These are phyloP conservation scores for Drosophila pseudotakahashii DNA, from an alignment of 2,888 invertebrate species.

Conservation along the genomic window DNA sequence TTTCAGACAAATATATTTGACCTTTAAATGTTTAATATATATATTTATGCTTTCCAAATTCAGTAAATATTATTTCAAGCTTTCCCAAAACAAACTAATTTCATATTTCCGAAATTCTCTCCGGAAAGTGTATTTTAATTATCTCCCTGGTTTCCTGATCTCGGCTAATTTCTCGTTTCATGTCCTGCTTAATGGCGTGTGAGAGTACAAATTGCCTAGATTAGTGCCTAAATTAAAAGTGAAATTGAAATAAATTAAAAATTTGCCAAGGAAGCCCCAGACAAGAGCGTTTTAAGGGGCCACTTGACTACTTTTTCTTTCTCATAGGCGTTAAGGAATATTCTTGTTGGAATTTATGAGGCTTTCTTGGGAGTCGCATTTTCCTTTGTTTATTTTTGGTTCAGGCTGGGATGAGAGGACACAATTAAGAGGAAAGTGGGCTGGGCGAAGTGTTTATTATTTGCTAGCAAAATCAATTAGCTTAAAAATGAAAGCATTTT, in stretches of 20 bases:
- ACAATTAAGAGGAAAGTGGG: constrained; percentile 1
- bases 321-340: constrained; percentile 30
- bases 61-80: neutral
- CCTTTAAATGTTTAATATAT: neutral
- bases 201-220: constrained; percentile 80
- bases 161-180: constrained; percentile 38
- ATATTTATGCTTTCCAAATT: neutral
- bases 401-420: neutral
- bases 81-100: too few relatives aligned
- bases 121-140: constrained; percentile 33
- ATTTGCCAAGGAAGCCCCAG: constrained; percentile 26
- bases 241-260: constrained; percentile 80
- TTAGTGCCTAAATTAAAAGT: constrained; percentile 80
- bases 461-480: constrained; percentile 71
- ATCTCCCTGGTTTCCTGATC: constrained; percentile 27
- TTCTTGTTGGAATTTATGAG: constrained; percentile 64
- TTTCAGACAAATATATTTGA: neutral
- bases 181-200: constrained; percentile 72
- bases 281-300: constrained; percentile 26
- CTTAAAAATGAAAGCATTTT: constrained; percentile 34
- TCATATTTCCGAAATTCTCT: neutral
- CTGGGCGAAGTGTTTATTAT: constrained; percentile 65
- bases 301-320: constrained; percentile 28
- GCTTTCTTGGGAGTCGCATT: constrained; percentile 20
- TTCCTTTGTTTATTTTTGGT: constrained; percentile 28